Base-by-base conservation (phyloP, 1,140 invertebrate genomes). In the Zaprionus gabonicus region DNA sequence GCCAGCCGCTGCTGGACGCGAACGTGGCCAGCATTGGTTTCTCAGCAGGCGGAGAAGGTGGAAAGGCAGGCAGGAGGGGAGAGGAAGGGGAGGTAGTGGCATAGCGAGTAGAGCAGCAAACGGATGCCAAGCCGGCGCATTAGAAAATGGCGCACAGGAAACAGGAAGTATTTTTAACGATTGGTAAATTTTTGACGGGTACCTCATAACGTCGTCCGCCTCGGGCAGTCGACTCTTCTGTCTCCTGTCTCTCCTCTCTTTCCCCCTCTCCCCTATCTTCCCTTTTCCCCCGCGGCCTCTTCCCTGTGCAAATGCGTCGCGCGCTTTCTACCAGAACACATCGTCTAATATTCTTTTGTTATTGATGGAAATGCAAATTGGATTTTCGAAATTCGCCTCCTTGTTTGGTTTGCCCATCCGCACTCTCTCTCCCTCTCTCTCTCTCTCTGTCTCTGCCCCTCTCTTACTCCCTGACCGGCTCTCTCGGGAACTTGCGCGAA, bases 281-380 rank as follows among this genome's bases (percentile, higher is more conserved):
- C 2, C 41, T 44, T 44, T 13, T 25, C 23, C 28, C 28, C 36
- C 9, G 3, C 9, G 9, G 31, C 31, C 9, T 17, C 17, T 10
- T 34, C 55, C 15, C 20, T 17, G 13, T 4, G 27, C 15, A 46
- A 64, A 64, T 27, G 46, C 58, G 36, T 55, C 31, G 46, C 63
- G 9, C 63, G 10, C 34, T 17, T 31, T 59, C 20, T 58, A 49
- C 71, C 57, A 53, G 53, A 76, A 76, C 67, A 57, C 51, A 76
- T 71, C 68, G 68, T 81, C 85, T 90, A 84, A 90, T 90, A 88
- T 88, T 88, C 84, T 73, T 87, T 84, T 88, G 84, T 87, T 87
- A 87, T 87, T 88, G 84, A 88, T 88, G 84, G 85, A 88, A 90
- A 88, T 88, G 84, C 84, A 87, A 88, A 87, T 87, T 87, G 84